phyloP scores from a whole-genome alignment of 2,888 invertebrate species.

The Phaedon cochleariae region DNA sequence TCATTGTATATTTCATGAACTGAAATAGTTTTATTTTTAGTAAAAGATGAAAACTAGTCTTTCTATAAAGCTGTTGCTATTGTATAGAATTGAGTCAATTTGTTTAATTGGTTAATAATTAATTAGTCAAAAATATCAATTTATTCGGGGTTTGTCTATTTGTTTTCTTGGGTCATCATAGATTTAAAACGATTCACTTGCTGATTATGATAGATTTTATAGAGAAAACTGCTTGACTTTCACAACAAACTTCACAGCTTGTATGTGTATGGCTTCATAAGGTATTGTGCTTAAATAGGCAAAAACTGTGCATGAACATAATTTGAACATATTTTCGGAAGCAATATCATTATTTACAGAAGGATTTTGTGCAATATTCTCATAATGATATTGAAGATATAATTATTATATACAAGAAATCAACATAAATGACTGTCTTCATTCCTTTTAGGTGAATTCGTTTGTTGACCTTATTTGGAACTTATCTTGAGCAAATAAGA shows the following conservation, averaged over 20 bases:
- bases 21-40: not conserved
- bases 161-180: too few species aligned
- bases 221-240: not conserved
- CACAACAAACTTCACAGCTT: not conserved
- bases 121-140: too few species aligned
- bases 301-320: not conserved
- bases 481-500: too few species aligned
- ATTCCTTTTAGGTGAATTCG: too few species aligned
- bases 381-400: not conserved
- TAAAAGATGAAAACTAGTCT: not conserved
- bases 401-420: not conserved
- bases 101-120: too few species aligned
- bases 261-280: not conserved
- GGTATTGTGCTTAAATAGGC: not conserved
- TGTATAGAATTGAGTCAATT: too few species aligned
- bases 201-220: too few species aligned
- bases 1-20: not conserved
- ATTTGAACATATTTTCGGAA: not conserved
- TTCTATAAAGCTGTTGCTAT: too few species aligned
- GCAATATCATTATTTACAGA: not conserved
- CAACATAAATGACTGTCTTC: not conserved
- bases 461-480: too few species aligned
- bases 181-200: too few species aligned
- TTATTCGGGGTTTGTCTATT: too few species aligned
- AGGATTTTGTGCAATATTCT: not conserved